Evolutionary conservation across 2,797 vertebrate species (phyloP).

Genomic region (Lates japonicus): DNA sequence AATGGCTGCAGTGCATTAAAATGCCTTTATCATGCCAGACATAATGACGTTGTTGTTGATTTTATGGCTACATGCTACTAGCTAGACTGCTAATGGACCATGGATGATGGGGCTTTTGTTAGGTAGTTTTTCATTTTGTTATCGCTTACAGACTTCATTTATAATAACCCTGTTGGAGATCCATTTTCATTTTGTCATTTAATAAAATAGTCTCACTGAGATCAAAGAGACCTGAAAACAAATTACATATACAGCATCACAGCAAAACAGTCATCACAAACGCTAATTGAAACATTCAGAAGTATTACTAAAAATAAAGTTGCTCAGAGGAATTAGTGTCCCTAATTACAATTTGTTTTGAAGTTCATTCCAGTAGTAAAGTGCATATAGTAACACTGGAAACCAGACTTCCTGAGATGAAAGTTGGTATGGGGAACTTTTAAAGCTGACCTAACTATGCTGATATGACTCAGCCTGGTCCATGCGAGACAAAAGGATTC

Average conservation of each 20-base stretch:
- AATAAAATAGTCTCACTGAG: conserved; percentile 6
- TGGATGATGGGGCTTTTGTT: background rate
- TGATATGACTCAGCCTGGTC: background rate
- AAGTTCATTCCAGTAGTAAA: background rate
- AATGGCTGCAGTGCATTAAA: conserved; percentile 33
- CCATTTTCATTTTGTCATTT: conserved; percentile 20
- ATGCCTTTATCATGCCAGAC: conserved; percentile 27
- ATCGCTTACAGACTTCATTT: conserved; percentile 1
- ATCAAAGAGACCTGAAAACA: conserved; percentile 7
- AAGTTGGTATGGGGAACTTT: too few species aligned
- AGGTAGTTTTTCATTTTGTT: conserved; percentile 5
- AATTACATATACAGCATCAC: background rate
- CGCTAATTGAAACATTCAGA: background rate
- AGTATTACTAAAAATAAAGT: background rate
- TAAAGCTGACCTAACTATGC: too few species aligned
- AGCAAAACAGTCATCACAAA: too few species aligned
- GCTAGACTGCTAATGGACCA: background rate
- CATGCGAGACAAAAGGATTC: background rate
- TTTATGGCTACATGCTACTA: background rate
- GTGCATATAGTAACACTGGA: background rate
- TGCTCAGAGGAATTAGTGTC: background rate
- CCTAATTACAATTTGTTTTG: background rate
- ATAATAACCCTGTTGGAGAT: background rate
- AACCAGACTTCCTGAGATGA: background rate
- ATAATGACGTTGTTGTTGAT: conserved; percentile 7